Evolutionary conservation across 2,113 vertebrate genomes (phyloP).

Genomic region (Hydropotes inermis): DNA sequence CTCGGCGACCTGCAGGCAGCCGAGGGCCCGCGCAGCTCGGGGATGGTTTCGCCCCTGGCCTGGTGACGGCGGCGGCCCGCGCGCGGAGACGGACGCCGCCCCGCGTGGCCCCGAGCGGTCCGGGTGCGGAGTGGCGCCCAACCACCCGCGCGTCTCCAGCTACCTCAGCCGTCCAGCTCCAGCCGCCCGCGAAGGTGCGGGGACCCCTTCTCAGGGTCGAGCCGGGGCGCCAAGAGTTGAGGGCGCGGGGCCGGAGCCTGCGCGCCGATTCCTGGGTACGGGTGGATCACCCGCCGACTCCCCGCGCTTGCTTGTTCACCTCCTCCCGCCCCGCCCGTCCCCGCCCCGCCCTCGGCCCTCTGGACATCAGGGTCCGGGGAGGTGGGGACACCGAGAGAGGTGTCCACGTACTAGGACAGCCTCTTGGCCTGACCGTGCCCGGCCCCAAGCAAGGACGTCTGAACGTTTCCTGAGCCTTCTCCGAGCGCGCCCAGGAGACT

Average conservation of each 20-base stretch:
- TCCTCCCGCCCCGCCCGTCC: background rate
- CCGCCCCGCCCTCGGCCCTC: accelerated
- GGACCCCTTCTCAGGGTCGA: background rate
- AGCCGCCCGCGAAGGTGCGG: background rate
- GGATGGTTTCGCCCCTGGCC: slow-evolving; percentile 91
- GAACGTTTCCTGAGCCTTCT: background rate
- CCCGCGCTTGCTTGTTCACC: background rate
- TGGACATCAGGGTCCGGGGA: background rate
- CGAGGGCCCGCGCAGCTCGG: slow-evolving; percentile 89
- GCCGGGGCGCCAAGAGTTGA: background rate
- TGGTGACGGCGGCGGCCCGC: slow-evolving; percentile 84
- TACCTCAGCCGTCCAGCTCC: slow-evolving; percentile 51
- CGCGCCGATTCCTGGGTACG: background rate
- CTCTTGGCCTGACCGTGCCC: background rate
- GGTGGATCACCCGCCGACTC: background rate
- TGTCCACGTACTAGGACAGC: background rate
- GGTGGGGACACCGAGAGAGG: background rate
- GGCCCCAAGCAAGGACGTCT: background rate
- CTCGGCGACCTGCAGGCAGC: slow-evolving; percentile 89
- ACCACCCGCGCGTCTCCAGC: background rate
- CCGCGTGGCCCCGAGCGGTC: background rate
- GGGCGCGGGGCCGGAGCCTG: background rate
- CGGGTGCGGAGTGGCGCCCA: background rate
- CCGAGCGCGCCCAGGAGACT: accelerated
- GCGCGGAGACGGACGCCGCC: background rate